Conservation (phyloP, 2,113 vertebrate genomes). For the Albula glossodonta region DNA sequence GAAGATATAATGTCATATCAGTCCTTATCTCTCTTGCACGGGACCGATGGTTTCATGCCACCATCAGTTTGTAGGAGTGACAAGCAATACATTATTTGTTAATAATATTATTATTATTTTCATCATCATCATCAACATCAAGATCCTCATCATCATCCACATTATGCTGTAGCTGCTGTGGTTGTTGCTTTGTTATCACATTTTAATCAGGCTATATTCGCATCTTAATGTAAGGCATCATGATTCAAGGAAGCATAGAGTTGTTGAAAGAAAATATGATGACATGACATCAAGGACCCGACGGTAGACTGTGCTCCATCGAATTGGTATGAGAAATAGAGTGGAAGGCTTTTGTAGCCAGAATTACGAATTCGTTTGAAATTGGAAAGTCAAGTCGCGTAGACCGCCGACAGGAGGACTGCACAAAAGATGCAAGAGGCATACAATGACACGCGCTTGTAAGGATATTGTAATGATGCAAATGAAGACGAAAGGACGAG, state of each 20-base stretch:
- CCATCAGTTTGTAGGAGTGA: background rate
- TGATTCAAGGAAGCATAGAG: background rate
- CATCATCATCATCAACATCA: no score
- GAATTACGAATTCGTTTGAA: slow-evolving; percentile 37
- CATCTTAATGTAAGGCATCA: background rate
- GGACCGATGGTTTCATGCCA: slow-evolving; percentile 1
- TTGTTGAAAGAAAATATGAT: background rate
- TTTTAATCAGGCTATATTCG: no score
- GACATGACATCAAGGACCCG: background rate
- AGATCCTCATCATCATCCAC: background rate
- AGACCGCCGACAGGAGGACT: slow-evolving; percentile 21
- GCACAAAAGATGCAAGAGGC: slow-evolving; percentile 67
- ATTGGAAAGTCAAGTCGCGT: slow-evolving; percentile 38
- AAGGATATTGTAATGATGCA: slow-evolving; percentile 76
- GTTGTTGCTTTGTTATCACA: no score
- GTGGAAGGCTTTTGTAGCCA: slow-evolving; percentile 15
- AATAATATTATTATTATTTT: no score
- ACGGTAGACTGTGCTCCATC: background rate
- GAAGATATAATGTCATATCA: slow-evolving; percentile 4
- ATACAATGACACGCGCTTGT: slow-evolving; percentile 75
- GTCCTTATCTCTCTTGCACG: background rate
- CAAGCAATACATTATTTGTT: background rate
- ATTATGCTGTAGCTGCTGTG: background rate
- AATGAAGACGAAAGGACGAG: slow-evolving; percentile 74
- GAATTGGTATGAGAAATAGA: slow-evolving; percentile 64